Evolutionary conservation across 2,797 vertebrate species (phyloP).

Genomic region (Sebastes taczanowskii): DNA sequence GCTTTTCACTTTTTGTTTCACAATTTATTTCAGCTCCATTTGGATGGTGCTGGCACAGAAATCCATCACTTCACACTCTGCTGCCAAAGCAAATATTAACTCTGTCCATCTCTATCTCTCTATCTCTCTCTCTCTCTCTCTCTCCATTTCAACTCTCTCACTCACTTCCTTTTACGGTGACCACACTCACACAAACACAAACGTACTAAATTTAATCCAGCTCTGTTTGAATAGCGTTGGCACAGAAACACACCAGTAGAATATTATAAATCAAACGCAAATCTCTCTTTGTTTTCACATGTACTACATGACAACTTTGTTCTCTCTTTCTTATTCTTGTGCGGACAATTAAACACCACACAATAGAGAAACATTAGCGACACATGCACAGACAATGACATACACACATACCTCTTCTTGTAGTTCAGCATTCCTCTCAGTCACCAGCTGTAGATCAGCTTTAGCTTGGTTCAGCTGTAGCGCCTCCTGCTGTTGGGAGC

Average conservation of each 20-base stretch:
- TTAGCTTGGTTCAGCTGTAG: conserved; percentile 81
- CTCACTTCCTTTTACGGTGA: conserved; percentile 22
- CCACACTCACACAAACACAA: conserved; percentile 35
- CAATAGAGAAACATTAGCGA: background rate
- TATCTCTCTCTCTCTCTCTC: background rate
- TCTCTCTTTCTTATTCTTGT: background rate
- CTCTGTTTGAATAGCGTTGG: conserved; percentile 20
- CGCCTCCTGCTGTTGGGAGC: conserved; percentile 77
- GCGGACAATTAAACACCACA: background rate
- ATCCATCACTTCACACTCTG: conserved; percentile 46
- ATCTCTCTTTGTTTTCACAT: conserved; percentile 19
- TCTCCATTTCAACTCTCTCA: conserved; percentile 17
- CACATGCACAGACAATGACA: background rate
- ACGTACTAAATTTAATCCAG: conserved; percentile 36
- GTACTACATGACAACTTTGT: background rate
- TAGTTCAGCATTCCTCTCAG: conserved; percentile 75
- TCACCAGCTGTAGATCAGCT: conserved; percentile 79
- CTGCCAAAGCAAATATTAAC: conserved; percentile 63
- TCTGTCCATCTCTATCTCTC: conserved; percentile 17
- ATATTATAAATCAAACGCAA: conserved; percentile 18
- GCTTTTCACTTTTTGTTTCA: conserved; percentile 47
- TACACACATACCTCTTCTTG: conserved; percentile 81
- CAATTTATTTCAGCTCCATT: conserved; percentile 54
- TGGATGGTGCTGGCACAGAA: conserved; percentile 39
- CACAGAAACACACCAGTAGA: conserved; percentile 7